Conservation (phyloP, 1,140 invertebrate species). For the Drosophila arawakana region DNA sequence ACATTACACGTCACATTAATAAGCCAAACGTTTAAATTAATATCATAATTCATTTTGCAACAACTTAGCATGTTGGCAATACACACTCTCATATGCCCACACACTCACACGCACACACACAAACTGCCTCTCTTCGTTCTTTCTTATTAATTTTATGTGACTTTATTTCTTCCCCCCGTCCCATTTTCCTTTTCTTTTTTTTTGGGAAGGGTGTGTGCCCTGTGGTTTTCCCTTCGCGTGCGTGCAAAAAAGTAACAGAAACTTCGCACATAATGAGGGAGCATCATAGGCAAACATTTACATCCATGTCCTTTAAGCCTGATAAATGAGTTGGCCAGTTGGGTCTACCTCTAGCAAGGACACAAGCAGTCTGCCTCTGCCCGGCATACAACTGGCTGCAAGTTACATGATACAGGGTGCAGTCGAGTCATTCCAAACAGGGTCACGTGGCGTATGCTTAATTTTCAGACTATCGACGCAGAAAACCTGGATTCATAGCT, state of each 20-base stretch:
- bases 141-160: conserved; percentile 81
- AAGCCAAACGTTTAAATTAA: conserved; percentile 72
- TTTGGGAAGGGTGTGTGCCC: conserved; percentile 46
- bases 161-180: conserved; percentile 50
- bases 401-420: not conserved
- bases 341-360: conserved; percentile 5
- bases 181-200: conserved; percentile 9
- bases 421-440: conserved; percentile 29
- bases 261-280: conserved; percentile 58
- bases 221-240: conserved; percentile 30
- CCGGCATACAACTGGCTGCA: too few species aligned
- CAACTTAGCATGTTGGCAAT: conserved; percentile 74
- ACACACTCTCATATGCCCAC: conserved; percentile 15
- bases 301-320: conserved; percentile 75
- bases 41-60: conserved; percentile 81
- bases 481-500: not conserved
- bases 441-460: conserved; percentile 56
- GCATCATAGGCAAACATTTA: conserved; percentile 61
- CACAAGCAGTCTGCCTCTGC: not conserved
- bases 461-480: conserved; percentile 31
- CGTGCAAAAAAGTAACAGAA: conserved; percentile 55
- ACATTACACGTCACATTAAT: conserved; percentile 82
- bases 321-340: conserved; percentile 66
- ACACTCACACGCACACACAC: conserved; percentile 1
- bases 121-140: conserved; percentile 25